Conservation (phyloP, 2,797 vertebrate genomes). For the Crenuchus spilurus region DNA sequence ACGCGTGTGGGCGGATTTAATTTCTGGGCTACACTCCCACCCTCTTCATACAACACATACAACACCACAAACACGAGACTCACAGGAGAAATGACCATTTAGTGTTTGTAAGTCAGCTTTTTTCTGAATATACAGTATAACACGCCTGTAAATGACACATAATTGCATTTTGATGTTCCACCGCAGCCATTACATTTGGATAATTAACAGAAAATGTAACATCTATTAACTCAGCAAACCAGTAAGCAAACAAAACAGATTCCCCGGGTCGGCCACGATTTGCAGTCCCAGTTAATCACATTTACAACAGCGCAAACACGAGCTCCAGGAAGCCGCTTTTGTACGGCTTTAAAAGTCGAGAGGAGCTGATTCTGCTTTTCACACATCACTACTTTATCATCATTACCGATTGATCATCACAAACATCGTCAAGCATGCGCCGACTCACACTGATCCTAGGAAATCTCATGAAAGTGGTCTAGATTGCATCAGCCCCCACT, state of each 20-base stretch:
- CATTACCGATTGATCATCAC: not conserved
- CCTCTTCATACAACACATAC: slow-evolving; percentile 10
- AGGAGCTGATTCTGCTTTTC: slow-evolving; percentile 11
- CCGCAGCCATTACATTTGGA: slow-evolving; percentile 7
- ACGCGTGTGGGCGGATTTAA: slow-evolving; percentile 43
- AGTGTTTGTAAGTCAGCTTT: not conserved
- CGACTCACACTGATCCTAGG: not conserved
- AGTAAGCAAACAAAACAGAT: not conserved
- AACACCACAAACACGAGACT: slow-evolving; percentile 11
- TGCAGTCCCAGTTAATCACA: not conserved
- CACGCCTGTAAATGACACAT: not conserved
- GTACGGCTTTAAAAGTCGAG: not conserved
- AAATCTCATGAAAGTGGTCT: not conserved
- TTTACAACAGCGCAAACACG: not conserved
- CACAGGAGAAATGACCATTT: slow-evolving; percentile 13
- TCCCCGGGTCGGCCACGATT: not conserved
- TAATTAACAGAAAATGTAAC: slow-evolving; percentile 14
- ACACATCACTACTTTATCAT: not conserved
- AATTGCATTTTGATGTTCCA: slow-evolving; percentile 11
- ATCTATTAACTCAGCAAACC: slow-evolving; percentile 1
- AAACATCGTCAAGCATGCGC: not conserved
- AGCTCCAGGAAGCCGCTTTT: not conserved
- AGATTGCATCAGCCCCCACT: not conserved
- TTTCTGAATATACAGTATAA: slow-evolving; percentile 9
- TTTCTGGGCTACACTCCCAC: slow-evolving; percentile 24